Conservation (phyloP, 2,797 vertebrate species). For the Macropodus opercularis region DNA sequence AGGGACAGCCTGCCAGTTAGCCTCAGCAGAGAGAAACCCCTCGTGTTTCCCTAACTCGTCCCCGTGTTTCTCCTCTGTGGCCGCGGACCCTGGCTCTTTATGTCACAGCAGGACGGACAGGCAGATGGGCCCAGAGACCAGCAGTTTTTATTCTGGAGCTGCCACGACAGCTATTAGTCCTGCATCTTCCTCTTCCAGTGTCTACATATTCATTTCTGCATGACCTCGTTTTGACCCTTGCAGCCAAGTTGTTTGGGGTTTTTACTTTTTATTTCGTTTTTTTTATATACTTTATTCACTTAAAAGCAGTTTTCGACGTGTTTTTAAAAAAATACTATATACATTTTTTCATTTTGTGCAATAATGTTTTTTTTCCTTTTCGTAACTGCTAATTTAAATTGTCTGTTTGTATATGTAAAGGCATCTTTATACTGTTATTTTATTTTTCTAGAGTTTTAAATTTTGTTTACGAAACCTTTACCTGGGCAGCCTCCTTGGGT, state of each 20-base stretch:
- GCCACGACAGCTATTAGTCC: constrained; percentile 74
- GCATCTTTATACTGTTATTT: constrained; percentile 87
- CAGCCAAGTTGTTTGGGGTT: constrained; percentile 76
- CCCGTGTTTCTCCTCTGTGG: constrained; percentile 42
- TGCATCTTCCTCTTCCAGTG: constrained; percentile 80
- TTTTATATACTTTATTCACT: background rate
- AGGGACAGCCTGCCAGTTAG: constrained; percentile 93
- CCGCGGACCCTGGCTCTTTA: constrained; percentile 48
- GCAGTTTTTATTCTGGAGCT: constrained; percentile 74
- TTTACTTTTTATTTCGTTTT: too few relatives aligned
- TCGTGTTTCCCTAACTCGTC: background rate
- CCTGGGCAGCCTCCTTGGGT: constrained; percentile 85
- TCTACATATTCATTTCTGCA: constrained; percentile 45
- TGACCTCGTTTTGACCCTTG: constrained; percentile 53
- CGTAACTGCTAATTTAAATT: constrained; percentile 88
- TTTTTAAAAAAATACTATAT: constrained; percentile 82
- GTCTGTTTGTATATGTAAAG: constrained; percentile 68
- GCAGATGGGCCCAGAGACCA: constrained; percentile 78
- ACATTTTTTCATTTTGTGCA: constrained; percentile 90
- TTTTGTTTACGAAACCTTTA: constrained; percentile 88
- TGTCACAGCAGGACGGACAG: constrained; percentile 42
- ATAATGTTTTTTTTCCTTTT: constrained; percentile 85
- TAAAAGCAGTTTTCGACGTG: constrained; percentile 1
- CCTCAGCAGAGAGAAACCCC: constrained; percentile 90
- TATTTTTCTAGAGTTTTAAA: constrained; percentile 86